Conservation (phyloP, 1,140 invertebrate species). For the Papilio glaucus region DNA sequence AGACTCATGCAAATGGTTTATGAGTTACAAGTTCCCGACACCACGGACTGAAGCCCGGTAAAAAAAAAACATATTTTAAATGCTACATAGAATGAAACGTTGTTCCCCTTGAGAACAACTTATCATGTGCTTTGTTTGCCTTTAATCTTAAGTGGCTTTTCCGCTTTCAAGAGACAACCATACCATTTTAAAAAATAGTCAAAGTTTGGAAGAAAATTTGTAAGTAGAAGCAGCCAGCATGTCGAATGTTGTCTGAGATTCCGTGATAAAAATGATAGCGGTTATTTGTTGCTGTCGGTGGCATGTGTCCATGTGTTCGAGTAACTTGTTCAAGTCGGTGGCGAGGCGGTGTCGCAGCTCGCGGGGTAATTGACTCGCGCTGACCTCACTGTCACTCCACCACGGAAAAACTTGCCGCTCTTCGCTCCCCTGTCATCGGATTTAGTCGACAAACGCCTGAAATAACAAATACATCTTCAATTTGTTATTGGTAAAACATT, state of each 20-base stretch:
- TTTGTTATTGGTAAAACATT: slow-evolving; percentile 5
- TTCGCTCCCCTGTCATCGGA: slow-evolving; percentile 43
- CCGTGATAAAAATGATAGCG: slow-evolving; percentile 34
- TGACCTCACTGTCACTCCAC: slow-evolving; percentile 76
- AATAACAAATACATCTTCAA: slow-evolving; percentile 9
- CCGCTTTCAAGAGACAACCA: no score
- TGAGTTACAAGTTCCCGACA: no score
- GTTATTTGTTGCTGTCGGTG: slow-evolving; percentile 42
- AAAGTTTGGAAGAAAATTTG: no score
- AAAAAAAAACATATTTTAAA: no score
- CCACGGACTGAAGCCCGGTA: no score
- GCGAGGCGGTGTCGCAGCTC: slow-evolving; percentile 45
- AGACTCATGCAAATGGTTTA: neutral
- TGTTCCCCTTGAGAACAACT: no score
- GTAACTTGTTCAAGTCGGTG: slow-evolving; percentile 41
- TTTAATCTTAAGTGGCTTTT: no score
- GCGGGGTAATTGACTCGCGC: slow-evolving; percentile 76
- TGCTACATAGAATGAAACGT: no score
- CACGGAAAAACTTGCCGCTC: slow-evolving; percentile 73
- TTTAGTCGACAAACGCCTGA: slow-evolving; percentile 7
- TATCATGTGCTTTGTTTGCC: no score
- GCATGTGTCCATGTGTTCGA: slow-evolving; percentile 35
- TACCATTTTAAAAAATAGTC: no score
- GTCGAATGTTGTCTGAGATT: neutral
- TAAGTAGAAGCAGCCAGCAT: neutral